Conservation (phyloP, 2,113 vertebrate genomes). For the Oncorhynchus masou region DNA sequence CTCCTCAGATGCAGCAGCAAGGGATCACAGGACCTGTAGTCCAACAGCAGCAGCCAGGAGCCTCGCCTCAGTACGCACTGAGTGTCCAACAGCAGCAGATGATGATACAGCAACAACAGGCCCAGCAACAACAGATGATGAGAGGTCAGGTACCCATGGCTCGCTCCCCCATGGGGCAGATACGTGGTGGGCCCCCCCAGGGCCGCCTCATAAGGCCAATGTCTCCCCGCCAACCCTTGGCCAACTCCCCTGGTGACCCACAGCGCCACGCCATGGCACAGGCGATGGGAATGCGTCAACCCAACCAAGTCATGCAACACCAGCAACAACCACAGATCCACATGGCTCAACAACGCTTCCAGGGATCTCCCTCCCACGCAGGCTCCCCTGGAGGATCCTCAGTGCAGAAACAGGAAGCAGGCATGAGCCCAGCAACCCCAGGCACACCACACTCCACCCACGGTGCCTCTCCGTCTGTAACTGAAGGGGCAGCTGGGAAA, state of each 20-base stretch:
- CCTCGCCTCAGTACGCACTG: neutral
- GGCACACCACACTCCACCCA: constrained; percentile 63
- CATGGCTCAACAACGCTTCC: constrained; percentile 63
- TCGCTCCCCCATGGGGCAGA: constrained; percentile 59
- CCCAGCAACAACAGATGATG: constrained; percentile 65
- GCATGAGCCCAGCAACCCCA: constrained; percentile 69
- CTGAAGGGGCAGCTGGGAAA: constrained; percentile 62
- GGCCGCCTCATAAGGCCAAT: constrained; percentile 63
- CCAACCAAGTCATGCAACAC: constrained; percentile 57
- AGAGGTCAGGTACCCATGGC: constrained; percentile 66
- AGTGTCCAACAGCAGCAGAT: constrained; percentile 53
- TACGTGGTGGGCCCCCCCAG: constrained; percentile 39
- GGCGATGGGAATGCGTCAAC: constrained; percentile 62
- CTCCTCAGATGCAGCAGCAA: constrained; percentile 72
- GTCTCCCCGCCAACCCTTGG: constrained; percentile 68
- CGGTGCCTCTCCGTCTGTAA: constrained; percentile 62
- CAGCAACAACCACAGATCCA: constrained; percentile 53
- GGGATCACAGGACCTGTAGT: constrained; percentile 57
- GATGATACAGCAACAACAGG: constrained; percentile 55
- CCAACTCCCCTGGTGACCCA: constrained; percentile 64
- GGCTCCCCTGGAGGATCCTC: constrained; percentile 70
- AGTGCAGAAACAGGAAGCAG: constrained; percentile 42
- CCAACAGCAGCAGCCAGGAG: constrained; percentile 61
- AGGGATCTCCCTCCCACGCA: constrained; percentile 71
- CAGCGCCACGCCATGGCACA: constrained; percentile 62